These are phyloP conservation scores for Otus sunia DNA, from an alignment of 2,113 vertebrate genomes.

Conservation along the genomic window DNA sequence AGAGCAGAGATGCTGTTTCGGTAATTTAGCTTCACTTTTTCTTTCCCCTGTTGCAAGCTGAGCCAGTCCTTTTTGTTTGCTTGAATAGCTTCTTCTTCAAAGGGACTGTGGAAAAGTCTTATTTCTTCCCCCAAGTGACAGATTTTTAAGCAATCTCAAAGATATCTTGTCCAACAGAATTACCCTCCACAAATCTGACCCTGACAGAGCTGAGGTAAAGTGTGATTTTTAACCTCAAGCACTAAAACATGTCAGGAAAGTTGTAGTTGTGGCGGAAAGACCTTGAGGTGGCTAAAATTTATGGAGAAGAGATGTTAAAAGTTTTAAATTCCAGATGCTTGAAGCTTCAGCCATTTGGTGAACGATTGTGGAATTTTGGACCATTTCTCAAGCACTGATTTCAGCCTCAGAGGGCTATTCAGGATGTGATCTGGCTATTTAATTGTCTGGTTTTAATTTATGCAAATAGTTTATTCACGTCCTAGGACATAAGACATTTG, in stretches of 20 bases:
- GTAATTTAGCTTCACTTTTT: background rate
- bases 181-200: slow-evolving; percentile 57
- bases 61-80: slow-evolving; percentile 39
- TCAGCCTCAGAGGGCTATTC: background rate
- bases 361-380: background rate
- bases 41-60: background rate
- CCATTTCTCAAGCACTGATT: background rate
- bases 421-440: background rate
- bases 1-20: slow-evolving; percentile 36
- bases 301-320: background rate
- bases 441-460: background rate
- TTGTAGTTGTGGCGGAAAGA: background rate
- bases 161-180: slow-evolving; percentile 19
- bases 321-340: slow-evolving; percentile 60
- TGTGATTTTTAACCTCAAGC: slow-evolving; percentile 46
- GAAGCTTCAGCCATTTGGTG: slow-evolving; percentile 41
- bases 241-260: slow-evolving; percentile 17
- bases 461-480: background rate
- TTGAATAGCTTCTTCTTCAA: slow-evolving; percentile 44
- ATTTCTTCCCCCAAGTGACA: background rate
- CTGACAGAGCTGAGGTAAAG: slow-evolving; percentile 21
- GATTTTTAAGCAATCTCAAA: background rate
- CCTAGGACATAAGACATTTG: background rate
- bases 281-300: slow-evolving; percentile 53
- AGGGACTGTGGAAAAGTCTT: background rate